phyloP scores from a whole-genome alignment of 2,797 vertebrate species.

The Micropoecilia bifurca region DNA sequence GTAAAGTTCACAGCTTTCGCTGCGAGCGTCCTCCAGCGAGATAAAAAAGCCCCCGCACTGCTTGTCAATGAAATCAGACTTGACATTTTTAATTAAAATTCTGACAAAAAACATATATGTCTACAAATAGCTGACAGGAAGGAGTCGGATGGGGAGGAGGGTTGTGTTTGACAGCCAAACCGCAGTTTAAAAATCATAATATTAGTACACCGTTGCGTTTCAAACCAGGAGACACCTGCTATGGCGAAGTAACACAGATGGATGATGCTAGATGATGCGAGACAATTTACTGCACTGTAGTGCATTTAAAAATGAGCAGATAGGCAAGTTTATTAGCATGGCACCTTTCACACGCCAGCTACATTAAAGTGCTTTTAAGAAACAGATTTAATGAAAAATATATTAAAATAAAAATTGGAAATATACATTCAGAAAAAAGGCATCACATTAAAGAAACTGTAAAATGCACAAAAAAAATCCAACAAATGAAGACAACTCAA shows the following conservation, averaged over 20 bases:
- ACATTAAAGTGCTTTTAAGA: neutral
- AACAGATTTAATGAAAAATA: neutral
- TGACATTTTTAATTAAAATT: slow-evolving; percentile 71
- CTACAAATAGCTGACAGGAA: slow-evolving; percentile 43
- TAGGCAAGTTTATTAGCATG: neutral
- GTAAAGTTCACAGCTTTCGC: slow-evolving; percentile 43
- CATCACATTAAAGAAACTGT: neutral
- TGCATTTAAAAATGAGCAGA: neutral
- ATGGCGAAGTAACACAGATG: neutral
- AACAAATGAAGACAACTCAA: neutral
- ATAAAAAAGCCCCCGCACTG: slow-evolving; percentile 15
- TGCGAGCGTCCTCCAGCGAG: slow-evolving; percentile 39
- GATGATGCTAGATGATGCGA: neutral
- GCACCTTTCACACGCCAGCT: neutral
- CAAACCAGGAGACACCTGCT: slow-evolving; percentile 14
- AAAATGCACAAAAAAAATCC: neutral
- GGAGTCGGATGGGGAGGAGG: slow-evolving; percentile 10
- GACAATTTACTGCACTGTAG: slow-evolving; percentile 5
- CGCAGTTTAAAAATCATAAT: slow-evolving; percentile 19
- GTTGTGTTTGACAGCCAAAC: slow-evolving; percentile 5
- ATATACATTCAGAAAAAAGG: neutral
- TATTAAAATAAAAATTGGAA: neutral
- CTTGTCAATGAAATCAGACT: slow-evolving; percentile 58
- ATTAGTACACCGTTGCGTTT: slow-evolving; percentile 27
- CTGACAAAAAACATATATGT: slow-evolving; percentile 35